These are phyloP conservation scores for Pararge aegeria DNA, from an alignment of 1,140 invertebrate species.

Conservation along the genomic window DNA sequence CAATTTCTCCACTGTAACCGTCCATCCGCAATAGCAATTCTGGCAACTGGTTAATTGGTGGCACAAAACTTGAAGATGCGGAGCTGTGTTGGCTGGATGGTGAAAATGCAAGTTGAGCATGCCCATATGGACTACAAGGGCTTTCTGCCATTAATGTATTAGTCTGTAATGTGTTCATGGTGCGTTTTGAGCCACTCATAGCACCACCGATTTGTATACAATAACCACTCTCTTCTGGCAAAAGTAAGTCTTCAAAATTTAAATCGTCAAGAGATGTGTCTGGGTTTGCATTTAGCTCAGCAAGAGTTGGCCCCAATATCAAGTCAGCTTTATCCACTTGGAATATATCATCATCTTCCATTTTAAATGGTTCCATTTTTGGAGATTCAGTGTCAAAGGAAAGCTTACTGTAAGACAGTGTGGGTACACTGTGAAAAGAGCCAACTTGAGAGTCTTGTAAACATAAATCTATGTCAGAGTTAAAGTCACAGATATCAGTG, in stretches of 20 bases:
- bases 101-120: slow-evolving; percentile 78
- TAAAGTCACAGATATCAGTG: slow-evolving; percentile 76
- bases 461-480: slow-evolving; percentile 77
- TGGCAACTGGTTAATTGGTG: slow-evolving; percentile 80
- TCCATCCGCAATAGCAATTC: slow-evolving; percentile 84
- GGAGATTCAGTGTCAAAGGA: slow-evolving; percentile 68
- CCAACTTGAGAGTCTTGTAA: slow-evolving; percentile 68
- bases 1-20: slow-evolving; percentile 73
- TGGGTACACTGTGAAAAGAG: slow-evolving; percentile 72
- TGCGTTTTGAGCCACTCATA: slow-evolving; percentile 67
- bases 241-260: slow-evolving; percentile 91
- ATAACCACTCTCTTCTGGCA: slow-evolving; percentile 84
- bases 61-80: slow-evolving; percentile 80
- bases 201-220: slow-evolving; percentile 74
- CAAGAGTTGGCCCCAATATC: slow-evolving; percentile 90
- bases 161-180: slow-evolving; percentile 65
- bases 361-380: slow-evolving; percentile 84
- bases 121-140: slow-evolving; percentile 69
- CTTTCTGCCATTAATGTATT: slow-evolving; percentile 70
- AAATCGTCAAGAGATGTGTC: slow-evolving; percentile 90
- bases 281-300: slow-evolving; percentile 92
- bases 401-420: slow-evolving; percentile 69
- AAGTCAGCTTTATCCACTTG: slow-evolving; percentile 93
- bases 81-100: slow-evolving; percentile 81
- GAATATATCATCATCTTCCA: slow-evolving; percentile 94